Conservation (phyloP, 2,113 vertebrate species). For the Harpagus bidentatus region DNA sequence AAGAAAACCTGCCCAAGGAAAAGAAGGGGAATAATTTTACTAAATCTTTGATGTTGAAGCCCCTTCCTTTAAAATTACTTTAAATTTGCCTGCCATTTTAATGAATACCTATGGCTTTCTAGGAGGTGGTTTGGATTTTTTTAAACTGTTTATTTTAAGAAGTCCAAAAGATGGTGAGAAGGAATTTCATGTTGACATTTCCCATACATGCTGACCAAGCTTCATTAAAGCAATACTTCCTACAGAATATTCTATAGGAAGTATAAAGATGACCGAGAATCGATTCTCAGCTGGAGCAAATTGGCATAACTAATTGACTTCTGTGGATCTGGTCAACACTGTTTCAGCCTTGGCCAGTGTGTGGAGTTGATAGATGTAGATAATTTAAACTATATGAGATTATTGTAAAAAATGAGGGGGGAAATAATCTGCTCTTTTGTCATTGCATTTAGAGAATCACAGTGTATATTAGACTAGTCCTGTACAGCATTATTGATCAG, state of each 20-base stretch:
- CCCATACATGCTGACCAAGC: not conserved
- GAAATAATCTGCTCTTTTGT: conserved; percentile 5
- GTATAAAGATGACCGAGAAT: not conserved
- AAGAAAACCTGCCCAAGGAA: not conserved
- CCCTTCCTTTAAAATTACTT: not conserved
- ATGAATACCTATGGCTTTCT: not conserved
- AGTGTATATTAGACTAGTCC: not conserved
- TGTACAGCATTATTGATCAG: not conserved
- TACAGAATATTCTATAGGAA: conserved; percentile 33
- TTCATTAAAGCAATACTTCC: conserved; percentile 9
- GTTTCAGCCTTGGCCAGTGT: not conserved
- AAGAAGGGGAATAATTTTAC: not conserved
- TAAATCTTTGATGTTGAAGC: not conserved
- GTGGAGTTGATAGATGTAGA: conserved; percentile 24
- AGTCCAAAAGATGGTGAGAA: not conserved
- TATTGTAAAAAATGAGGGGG: not conserved
- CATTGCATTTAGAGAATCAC: not conserved
- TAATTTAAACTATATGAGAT: conserved; percentile 18
- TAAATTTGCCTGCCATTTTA: not conserved
- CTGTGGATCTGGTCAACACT: conserved; percentile 17
- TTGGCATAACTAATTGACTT: conserved; percentile 59
- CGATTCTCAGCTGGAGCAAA: conserved; percentile 44
- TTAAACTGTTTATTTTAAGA: not conserved
- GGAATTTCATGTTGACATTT: not conserved
- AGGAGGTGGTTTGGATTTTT: not conserved